Evolutionary conservation across 2,888 invertebrate species (phyloP), one percentile per base, ranked within the genome.

Genomic region (Omphaloscelis lunosa): DNA sequence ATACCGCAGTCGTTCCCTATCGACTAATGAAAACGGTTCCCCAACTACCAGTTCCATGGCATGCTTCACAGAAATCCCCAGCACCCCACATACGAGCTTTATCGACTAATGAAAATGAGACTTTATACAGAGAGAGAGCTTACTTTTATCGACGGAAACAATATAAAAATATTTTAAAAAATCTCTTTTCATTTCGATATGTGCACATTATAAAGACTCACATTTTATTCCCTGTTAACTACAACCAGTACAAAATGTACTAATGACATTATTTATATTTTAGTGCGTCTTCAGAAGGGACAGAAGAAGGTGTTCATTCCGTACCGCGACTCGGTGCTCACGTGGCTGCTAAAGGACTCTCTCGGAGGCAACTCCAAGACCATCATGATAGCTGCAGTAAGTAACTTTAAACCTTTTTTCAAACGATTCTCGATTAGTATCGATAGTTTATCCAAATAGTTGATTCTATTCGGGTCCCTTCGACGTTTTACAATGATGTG

Each of bases 351-450:
- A 12, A 99, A 98, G 93, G 99, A 99, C 91, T 98, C 98, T 82
- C 96, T 99, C 70, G 99, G 99, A 0, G 99, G 99, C 1, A 99
- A 99, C 95, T 98, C 98, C 20, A 99, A 99, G 94, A 99, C 99
- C 0, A 98, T 99, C 83, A 99, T 99, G 99, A 98, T 99, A 82
- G 99, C 99, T 45, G 98, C 98, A 34, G 98, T 98, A 79, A 97
- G 97, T 93, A 70, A 29, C 48, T 53, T 23, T 51, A 39, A n/a
- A 72, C 15, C 8, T 0, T 9, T 34, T 23, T 39, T 17, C 12
- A 27, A 48, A 7, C 23, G 23, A 23, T 51, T 29, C 9, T 34
- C 67, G 29, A 29, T 7, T 4, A 11, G 34, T 51, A 41, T 53
- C n/a, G 9, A 34, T 51, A n/a, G 29, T 67, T 67, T 23, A 0